phyloP scores from a whole-genome alignment of 2,113 vertebrate genomes.

The Phoxinus phoxinus region DNA sequence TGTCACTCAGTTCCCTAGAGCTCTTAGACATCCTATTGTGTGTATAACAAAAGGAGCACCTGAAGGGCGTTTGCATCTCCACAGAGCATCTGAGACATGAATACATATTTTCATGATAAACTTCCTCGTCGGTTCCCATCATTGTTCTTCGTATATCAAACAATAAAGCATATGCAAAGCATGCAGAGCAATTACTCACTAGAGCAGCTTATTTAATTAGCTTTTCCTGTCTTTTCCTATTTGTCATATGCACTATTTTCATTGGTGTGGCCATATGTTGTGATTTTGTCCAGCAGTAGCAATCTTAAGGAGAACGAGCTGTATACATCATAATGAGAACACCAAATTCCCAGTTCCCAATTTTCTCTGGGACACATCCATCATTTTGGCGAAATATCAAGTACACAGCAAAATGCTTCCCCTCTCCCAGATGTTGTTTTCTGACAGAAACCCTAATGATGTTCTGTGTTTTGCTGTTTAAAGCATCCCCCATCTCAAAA shows the following conservation, averaged over 20 bases:
- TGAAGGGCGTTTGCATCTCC: background rate
- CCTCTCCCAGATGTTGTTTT: conserved; percentile 46
- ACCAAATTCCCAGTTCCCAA: conserved; percentile 13
- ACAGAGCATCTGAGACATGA: conserved; percentile 23
- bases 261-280: conserved; percentile 23
- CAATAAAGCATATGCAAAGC: conserved; percentile 10
- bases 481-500: conserved; percentile 48
- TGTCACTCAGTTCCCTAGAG: conserved; percentile 28
- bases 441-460: conserved; percentile 48
- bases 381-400: conserved; percentile 41
- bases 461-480: conserved; percentile 48
- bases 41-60: conserved; percentile 19
- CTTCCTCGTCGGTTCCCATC: background rate
- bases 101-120: conserved; percentile 19
- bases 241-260: conserved; percentile 21
- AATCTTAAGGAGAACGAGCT: conserved; percentile 1
- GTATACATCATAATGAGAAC: conserved; percentile 44
- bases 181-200: conserved; percentile 18
- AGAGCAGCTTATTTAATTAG: conserved; percentile 24
- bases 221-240: conserved; percentile 7
- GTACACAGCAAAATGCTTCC: conserved; percentile 36
- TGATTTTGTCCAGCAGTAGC: conserved; percentile 8
- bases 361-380: conserved; percentile 37
- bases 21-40: conserved; percentile 34
- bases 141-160: conserved; percentile 18